These are phyloP conservation scores for Erannis defoliaria DNA, from an alignment of 2,888 invertebrate species.

Conservation along the genomic window DNA sequence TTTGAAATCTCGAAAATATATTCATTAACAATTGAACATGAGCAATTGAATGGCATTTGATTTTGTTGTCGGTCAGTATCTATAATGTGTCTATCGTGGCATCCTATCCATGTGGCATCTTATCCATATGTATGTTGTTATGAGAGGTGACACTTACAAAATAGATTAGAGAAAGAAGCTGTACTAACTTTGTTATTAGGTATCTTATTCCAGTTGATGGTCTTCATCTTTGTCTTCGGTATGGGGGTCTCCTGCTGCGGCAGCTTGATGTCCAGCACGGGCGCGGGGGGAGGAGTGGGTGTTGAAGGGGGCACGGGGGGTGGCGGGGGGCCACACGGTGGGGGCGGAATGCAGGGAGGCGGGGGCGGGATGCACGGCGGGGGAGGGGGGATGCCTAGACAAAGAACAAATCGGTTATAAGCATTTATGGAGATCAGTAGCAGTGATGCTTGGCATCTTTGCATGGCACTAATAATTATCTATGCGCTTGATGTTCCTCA, in stretches of 20 bases:
- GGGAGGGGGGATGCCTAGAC: conserved; percentile 51
- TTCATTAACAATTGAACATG: no score
- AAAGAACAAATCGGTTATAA: not conserved
- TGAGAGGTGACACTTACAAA: no score
- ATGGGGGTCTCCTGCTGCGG: conserved; percentile 97
- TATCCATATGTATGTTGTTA: no score
- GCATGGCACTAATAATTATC: not conserved
- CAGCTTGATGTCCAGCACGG: conserved; percentile 84
- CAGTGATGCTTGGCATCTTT: no score
- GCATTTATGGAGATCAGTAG: no score
- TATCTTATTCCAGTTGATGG: conserved; percentile 99
- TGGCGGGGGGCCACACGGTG: conserved; percentile 76
- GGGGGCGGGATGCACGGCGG: conserved; percentile 59
- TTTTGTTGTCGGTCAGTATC: no score
- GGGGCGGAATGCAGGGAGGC: conserved; percentile 52
- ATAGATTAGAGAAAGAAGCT: no score
- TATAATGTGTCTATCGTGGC: no score
- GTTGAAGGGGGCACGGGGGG: conserved; percentile 76
- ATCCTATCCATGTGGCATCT: no score
- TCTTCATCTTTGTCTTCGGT: conserved; percentile 98
- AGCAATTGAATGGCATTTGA: no score
- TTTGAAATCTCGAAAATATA: no score
- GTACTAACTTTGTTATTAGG: conserved; percentile 94
- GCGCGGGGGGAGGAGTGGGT: conserved; percentile 71
- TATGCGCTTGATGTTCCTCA: not conserved